Percentiles rank a stretch among this genome's conserved stretches.
Evolutionary conservation across 2,888 invertebrate species (phyloP).

Genomic region (Epiblema foenella): DNA sequence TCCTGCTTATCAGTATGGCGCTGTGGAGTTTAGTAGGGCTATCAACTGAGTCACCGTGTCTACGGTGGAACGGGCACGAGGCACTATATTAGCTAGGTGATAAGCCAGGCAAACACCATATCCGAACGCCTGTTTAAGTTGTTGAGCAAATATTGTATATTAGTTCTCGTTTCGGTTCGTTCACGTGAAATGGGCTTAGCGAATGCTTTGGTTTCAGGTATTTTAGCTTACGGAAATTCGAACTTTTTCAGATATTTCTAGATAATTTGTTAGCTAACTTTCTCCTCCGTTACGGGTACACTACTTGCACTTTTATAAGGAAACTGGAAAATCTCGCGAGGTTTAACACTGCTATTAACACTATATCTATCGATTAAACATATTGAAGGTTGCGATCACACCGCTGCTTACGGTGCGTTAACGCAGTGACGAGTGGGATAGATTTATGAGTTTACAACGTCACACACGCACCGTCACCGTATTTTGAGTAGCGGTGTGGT

Average conservation of each 20-base stretch:
- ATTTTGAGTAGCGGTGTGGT: too few relatives aligned
- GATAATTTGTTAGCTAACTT: not conserved
- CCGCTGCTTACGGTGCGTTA: too few relatives aligned
- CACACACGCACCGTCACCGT: too few relatives aligned
- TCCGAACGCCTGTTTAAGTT: constrained; percentile 33
- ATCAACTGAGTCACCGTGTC: constrained; percentile 56
- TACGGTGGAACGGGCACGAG: constrained; percentile 21
- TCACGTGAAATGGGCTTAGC: constrained; percentile 9
- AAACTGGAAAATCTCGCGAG: too few relatives aligned
- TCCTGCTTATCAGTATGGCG: constrained; percentile 50
- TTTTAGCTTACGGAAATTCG: not conserved
- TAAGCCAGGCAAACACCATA: constrained; percentile 38
- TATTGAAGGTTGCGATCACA: too few relatives aligned
- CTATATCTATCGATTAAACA: too few relatives aligned
- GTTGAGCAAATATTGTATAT: constrained; percentile 31
- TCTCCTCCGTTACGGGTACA: too few relatives aligned
- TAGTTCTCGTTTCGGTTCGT: constrained; percentile 27
- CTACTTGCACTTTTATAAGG: too few relatives aligned
- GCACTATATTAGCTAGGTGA: constrained; percentile 31
- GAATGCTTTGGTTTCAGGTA: constrained; percentile 2
- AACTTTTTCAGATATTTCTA: not conserved
- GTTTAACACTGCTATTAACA: too few relatives aligned
- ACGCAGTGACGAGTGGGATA: too few relatives aligned
- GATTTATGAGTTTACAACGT: too few relatives aligned
- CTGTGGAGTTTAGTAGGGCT: constrained; percentile 52